Evolutionary conservation across 2,113 vertebrate genomes (phyloP).

Genomic region (Laterallus jamaicensis): DNA sequence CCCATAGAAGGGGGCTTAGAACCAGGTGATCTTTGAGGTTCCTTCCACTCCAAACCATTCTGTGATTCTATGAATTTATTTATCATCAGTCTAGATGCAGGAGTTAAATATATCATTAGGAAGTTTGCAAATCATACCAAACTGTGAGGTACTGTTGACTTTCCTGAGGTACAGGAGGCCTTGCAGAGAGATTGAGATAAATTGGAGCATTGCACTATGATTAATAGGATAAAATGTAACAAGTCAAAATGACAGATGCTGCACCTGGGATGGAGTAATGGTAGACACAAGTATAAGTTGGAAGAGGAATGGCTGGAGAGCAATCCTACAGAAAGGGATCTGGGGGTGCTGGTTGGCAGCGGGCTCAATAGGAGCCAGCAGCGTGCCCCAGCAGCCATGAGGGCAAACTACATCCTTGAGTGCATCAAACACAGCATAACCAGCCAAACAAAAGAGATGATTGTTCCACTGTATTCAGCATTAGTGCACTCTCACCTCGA

Average conservation of each 20-base stretch:
- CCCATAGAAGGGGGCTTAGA: too few relatives aligned
- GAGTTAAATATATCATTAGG: background rate
- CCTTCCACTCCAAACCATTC: too few relatives aligned
- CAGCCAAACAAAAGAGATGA: background rate
- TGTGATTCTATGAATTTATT: background rate
- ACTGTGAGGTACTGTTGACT: background rate
- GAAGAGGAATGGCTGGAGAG: background rate
- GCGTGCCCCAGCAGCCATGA: background rate
- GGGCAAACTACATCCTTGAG: background rate
- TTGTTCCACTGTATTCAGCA: background rate
- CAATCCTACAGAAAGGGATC: background rate
- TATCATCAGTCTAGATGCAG: background rate
- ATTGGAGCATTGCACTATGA: background rate
- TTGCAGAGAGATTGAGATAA: background rate
- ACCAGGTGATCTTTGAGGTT: too few relatives aligned
- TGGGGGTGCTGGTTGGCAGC: fast-evolving
- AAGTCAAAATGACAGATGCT: background rate
- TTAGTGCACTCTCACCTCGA: too few relatives aligned
- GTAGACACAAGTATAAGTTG: too few relatives aligned
- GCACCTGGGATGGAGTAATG: too few relatives aligned
- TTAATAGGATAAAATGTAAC: background rate
- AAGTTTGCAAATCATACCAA: background rate
- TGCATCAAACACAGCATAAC: background rate
- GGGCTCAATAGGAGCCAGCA: background rate
- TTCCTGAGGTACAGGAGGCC: background rate